Evolutionary conservation across 2,113 vertebrate genomes (phyloP), one percentile per base, ranked within the genome.

Genomic region (Clupea harengus): DNA sequence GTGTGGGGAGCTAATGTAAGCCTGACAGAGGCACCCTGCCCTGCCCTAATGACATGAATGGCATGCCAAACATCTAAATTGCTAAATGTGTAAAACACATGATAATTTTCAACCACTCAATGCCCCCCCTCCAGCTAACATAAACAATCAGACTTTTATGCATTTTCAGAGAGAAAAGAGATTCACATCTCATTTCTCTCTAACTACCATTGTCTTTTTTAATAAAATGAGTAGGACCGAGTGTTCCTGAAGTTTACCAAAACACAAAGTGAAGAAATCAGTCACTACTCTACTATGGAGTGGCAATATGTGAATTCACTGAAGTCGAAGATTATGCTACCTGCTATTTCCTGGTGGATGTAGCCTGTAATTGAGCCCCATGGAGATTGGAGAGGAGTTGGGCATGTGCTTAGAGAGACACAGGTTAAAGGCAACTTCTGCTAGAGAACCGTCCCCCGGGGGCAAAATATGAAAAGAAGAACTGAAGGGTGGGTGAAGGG

Each of bases 321-420:
- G 50, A 89, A 9, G 13, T 67, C 22, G 78, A 52, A 88, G 57
- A 54, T 88, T 50, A 57, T n/a, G 6, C 15, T 52, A 47, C 18
- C 10, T 85, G 80, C 85, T 64, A 50, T 85, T 82, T 88, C 32
- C 10, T 81, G 82, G 81, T 84, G 45, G 83, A 84, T 46, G 18
- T 82, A 0, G 39, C 52, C 82, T 90, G 86, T 93, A 93, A 93
- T 93, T 93, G 91, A 93, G 87, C 92, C 89, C 84, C 5, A 28
- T 90, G 91, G 91, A 91, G 85, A 85, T 57, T 22, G 52, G 18
- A 72, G 78, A 78, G 28, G 85, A 89, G 88, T 49, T 25, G 83
- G 52, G n/a, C 80, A 83, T 86, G 83, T 84, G 85, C 50, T 81
- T 78, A 82, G n/a, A 86, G 81, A 88, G 89, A 18, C 83, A 87